A percentile compares a stretch with the other conserved stretches of the same genome.
Conservation (phyloP, 2,888 invertebrate species). For the Octonoba sinensis region DNA sequence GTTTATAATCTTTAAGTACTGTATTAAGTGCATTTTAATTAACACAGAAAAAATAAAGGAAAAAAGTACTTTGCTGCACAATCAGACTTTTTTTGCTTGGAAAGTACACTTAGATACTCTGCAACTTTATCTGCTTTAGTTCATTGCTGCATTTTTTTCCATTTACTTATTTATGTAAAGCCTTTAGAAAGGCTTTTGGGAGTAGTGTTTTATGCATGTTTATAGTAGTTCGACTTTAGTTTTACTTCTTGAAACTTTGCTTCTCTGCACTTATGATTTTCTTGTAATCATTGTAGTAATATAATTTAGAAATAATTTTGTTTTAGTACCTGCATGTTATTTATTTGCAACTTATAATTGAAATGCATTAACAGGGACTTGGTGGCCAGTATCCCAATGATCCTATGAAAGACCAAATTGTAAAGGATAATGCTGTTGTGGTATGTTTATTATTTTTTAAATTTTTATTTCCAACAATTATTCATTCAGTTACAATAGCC, state of each 20-base stretch:
- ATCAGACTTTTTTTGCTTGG: too few species aligned
- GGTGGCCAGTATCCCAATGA: slow-evolving; percentile 66
- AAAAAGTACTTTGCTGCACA: too few species aligned
- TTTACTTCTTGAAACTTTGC: slow-evolving; percentile 11
- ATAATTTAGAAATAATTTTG: slow-evolving; percentile 5
- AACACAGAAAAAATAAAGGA: too few species aligned
- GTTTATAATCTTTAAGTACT: too few species aligned
- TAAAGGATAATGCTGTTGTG: slow-evolving; percentile 67
- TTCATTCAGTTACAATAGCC: background rate
- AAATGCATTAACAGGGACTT: slow-evolving; percentile 63
- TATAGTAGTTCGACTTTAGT: background rate
- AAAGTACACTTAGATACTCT: background rate
- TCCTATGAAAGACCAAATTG: slow-evolving; percentile 67
- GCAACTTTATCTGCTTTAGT: background rate
- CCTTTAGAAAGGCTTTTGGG: background rate
- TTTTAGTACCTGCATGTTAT: slow-evolving; percentile 23
- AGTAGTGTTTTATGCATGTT: background rate
- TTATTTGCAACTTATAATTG: slow-evolving; percentile 34
- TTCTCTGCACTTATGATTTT: slow-evolving; percentile 24
- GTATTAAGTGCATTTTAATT: too few species aligned
- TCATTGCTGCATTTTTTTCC: slow-evolving; percentile 1
- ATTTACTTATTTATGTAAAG: background rate
- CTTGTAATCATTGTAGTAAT: background rate
- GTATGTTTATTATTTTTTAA: slow-evolving; percentile 57
- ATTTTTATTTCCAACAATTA: slow-evolving; percentile 9